These are phyloP conservation scores for Palythoa grandis DNA, from an alignment of 92 coral and sea anemone species.

Conservation along the genomic window DNA sequence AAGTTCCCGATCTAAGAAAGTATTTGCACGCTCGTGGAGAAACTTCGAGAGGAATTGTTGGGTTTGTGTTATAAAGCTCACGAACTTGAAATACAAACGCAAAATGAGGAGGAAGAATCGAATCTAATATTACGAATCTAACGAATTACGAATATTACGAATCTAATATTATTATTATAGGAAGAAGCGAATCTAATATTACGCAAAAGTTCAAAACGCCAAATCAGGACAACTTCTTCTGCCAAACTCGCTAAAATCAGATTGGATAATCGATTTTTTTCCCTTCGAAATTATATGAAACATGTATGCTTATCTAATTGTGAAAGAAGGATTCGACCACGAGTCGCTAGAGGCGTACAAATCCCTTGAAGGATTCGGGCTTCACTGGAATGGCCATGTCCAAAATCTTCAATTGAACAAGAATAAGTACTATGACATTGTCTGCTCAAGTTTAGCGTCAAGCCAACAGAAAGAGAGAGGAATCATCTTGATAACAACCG, in stretches of 20 bases:
- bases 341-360: conserved; percentile 46
- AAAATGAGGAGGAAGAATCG: not conserved
- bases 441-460: no score
- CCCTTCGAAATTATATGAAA: conserved; percentile 25
- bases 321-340: not conserved
- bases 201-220: no score
- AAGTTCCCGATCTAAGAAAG: not conserved
- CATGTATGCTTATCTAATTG: conserved; percentile 44
- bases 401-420: conserved; percentile 35
- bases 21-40: conserved; percentile 1
- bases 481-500: conserved; percentile 48
- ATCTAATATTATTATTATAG: no score
- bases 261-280: conserved; percentile 42
- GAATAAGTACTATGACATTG: not conserved
- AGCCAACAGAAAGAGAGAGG: conserved; percentile 7
- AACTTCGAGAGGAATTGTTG: conserved; percentile 4
- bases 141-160: no score
- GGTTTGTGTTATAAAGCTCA: not conserved
- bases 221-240: no score
- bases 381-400: conserved; percentile 59
- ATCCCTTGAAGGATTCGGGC: conserved; percentile 37
- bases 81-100: not conserved
- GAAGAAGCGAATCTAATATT: no score
- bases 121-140: no score
- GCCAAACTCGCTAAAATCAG: not conserved